Evolutionary conservation across 2,888 invertebrate species (phyloP).

Genomic region (Teleiodes luculella): DNA sequence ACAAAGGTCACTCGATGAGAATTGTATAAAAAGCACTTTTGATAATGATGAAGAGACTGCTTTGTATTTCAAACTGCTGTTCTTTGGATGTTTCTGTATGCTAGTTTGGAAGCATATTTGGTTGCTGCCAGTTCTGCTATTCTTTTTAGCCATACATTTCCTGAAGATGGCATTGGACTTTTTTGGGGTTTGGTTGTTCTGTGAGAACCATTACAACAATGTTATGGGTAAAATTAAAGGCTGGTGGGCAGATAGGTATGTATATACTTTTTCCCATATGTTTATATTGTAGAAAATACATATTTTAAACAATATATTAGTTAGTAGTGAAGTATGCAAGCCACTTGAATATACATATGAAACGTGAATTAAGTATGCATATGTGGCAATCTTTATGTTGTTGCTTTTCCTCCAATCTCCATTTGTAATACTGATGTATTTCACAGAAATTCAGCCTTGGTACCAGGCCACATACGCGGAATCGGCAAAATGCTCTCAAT

Average conservation of each 20-base stretch:
- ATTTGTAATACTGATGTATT: conserved; percentile 5
- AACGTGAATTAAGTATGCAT: too few relatives aligned
- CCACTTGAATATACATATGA: too few relatives aligned
- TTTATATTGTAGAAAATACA: neutral
- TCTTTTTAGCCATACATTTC: conserved; percentile 86
- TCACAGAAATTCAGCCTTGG: conserved; percentile 79
- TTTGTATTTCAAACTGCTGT: conserved; percentile 85
- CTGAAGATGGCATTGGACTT: conserved; percentile 73
- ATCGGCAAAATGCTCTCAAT: conserved; percentile 83
- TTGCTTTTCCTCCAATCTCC: too few relatives aligned
- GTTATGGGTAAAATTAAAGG: conserved; percentile 54
- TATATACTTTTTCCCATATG: neutral
- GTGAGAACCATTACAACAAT: conserved; percentile 64
- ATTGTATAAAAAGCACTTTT: conserved; percentile 63
- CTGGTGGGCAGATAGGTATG: conserved; percentile 82
- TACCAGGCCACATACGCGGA: conserved; percentile 88
- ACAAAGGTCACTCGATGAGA: conserved; percentile 64
- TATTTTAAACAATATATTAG: too few relatives aligned
- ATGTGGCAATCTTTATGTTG: too few relatives aligned
- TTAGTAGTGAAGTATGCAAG: too few relatives aligned
- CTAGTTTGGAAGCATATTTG: conserved; percentile 92
- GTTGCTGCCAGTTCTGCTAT: conserved; percentile 86
- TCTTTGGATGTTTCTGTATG: conserved; percentile 90
- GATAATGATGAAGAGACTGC: conserved; percentile 80
- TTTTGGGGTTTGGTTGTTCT: conserved; percentile 73